Evolutionary conservation across 2,888 invertebrate species (phyloP), one percentile per base, ranked within the genome.

Genomic region (Thera britannica): DNA sequence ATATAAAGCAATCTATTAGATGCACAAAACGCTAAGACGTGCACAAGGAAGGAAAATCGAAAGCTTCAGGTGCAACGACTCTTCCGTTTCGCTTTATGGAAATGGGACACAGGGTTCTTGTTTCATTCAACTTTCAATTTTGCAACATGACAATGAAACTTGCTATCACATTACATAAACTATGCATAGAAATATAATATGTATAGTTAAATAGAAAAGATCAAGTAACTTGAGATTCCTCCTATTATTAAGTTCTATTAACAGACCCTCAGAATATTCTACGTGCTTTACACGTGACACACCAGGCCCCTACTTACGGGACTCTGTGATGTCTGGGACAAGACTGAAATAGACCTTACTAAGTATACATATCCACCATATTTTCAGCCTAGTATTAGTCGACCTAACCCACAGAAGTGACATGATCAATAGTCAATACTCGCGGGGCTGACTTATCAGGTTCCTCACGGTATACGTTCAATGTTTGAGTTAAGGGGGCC

Each of bases 1-100:
- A 91, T 86, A 88, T 83, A 82, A 82, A 77, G 80, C 83, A 83
- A 82, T 87, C 83, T 78, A 86, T 85, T 80, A 82, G 75, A 83
- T 79, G 73, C 78, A 83, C 79, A 77, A 82, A 82, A 77, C 76
- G 79, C 76, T 77, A 77, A 79, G 78, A 79, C 75, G 78, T 75
- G 77, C 77, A 84, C 77, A 70, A 83, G 84, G 81, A 85, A 85
- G 83, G 80, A 83, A 84, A 83, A 82, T 81, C 75, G 78, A 83
- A 83, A 87, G 80, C 79, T 80, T 79, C 58, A 68, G 68, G 72
- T 75, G 77, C 74, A 74, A 73, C 75, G 74, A 78, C 74, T 78
- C 80, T 83, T 83, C 81, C 80, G 83, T 81, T 77, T 83, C 65
- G 72, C 74, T 76, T 69, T 71, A 76, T 80, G 76, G 77, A 83